Percentiles rank a stretch among this genome's conserved stretches.
Conservation (phyloP, 2,888 invertebrate genomes). For the Apamea anceps region DNA sequence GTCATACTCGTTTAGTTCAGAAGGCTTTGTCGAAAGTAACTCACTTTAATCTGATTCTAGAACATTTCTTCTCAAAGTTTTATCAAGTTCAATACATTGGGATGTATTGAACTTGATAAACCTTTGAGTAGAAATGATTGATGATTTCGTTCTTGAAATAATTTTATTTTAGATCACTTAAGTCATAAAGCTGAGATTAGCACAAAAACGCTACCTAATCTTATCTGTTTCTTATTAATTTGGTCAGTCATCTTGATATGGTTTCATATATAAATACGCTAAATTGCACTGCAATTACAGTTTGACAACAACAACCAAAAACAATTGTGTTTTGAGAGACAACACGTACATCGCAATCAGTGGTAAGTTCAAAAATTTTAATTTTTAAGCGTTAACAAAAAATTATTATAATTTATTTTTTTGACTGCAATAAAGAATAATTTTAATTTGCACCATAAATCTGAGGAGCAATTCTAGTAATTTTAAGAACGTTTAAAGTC, state of each 20-base stretch:
- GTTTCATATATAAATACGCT: constrained; percentile 68
- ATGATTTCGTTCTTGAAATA: background rate
- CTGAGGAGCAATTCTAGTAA: too few species aligned
- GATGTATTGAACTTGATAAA: too few species aligned
- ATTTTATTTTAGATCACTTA: background rate
- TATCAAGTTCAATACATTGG: too few species aligned
- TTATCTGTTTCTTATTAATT: constrained; percentile 60
- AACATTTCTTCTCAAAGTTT: too few species aligned
- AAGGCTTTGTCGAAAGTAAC: too few species aligned
- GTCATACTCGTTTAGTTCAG: too few species aligned
- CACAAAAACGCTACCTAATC: constrained; percentile 53
- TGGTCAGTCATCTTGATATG: constrained; percentile 40
- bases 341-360: background rate
- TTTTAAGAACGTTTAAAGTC: too few species aligned
- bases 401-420: background rate
- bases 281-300: constrained; percentile 52
- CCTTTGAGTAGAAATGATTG: too few species aligned
- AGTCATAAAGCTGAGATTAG: constrained; percentile 56
- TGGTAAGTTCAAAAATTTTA: constrained; percentile 31
- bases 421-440: too few species aligned
- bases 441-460: background rate
- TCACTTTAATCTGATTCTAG: too few species aligned
- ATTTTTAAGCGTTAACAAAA: background rate
- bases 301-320: constrained; percentile 40
- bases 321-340: constrained; percentile 1